Percentiles rank a stretch among this genome's conserved stretches.
These are phyloP conservation scores for Apomyelois bistriatella DNA, from an alignment of 2,888 invertebrate genomes.

Conservation along the genomic window DNA sequence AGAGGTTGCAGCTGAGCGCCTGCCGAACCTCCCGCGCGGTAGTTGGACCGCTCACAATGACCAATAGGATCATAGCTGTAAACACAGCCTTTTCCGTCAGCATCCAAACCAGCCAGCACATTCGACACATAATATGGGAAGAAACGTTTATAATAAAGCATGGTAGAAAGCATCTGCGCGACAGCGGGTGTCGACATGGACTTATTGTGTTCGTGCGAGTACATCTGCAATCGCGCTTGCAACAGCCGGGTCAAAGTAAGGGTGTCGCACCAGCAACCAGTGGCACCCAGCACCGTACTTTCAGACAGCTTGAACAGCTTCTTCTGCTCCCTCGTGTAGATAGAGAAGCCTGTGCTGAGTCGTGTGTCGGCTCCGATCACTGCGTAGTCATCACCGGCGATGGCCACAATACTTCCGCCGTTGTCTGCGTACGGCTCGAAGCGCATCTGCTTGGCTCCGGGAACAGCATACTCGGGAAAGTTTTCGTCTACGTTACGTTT, in stretches of 20 bases:
- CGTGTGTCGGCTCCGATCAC: slow-evolving; percentile 98
- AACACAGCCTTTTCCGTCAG: slow-evolving; percentile 95
- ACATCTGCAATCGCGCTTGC: slow-evolving; percentile 95
- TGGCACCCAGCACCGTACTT: slow-evolving; percentile 93
- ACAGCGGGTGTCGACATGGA: slow-evolving; percentile 94
- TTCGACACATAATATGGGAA: slow-evolving; percentile 99
- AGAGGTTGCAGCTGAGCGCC: slow-evolving; percentile 95
- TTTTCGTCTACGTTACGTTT: slow-evolving; percentile 61
- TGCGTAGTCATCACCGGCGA: slow-evolving; percentile 97
- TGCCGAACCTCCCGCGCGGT: slow-evolving; percentile 94
- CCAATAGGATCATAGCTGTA: slow-evolving; percentile 99
- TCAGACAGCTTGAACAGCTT: slow-evolving; percentile 92
- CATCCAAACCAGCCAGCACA: slow-evolving; percentile 95
- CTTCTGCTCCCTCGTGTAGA: slow-evolving; percentile 92
- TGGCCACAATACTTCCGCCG: slow-evolving; percentile 94
- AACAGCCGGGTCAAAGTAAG: slow-evolving; percentile 92
- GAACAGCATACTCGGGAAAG: slow-evolving; percentile 71
- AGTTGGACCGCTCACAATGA: slow-evolving; percentile 91
- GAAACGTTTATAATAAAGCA: slow-evolving; percentile 97
- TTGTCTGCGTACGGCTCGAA: slow-evolving; percentile 78
- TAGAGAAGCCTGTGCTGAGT: slow-evolving; percentile 93
- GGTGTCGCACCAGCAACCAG: slow-evolving; percentile 99
- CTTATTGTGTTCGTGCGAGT: slow-evolving; percentile 95
- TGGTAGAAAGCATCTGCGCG: slow-evolving; percentile 97
- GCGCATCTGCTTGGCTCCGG: slow-evolving; percentile 71